Conservation (phyloP, 2,113 vertebrate species). For the Ramphastos sulfuratus region DNA sequence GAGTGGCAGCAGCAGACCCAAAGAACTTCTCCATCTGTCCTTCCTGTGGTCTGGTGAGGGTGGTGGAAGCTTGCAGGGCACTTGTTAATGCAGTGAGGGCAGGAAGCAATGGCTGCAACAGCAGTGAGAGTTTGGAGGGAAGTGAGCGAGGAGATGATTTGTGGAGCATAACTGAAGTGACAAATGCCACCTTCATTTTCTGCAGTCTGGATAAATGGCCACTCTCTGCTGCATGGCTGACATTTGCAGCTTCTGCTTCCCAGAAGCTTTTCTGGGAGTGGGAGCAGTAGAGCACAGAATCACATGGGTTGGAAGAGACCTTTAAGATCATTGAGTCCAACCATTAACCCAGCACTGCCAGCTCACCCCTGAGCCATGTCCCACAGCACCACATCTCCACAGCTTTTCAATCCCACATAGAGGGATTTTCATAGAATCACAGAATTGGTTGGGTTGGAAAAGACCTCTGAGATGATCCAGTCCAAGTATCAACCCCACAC, state of each 20-base stretch:
- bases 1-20: not conserved
- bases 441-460: too few relatives aligned
- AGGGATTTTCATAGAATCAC: too few relatives aligned
- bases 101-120: not conserved
- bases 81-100: fast-evolving
- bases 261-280: not conserved
- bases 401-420: not conserved
- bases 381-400: not conserved
- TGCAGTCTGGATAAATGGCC: not conserved
- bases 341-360: not conserved
- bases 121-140: not conserved
- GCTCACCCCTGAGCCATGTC: not conserved
- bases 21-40: not conserved
- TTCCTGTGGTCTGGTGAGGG: fast-evolving
- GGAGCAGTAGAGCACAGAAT: not conserved
- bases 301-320: not conserved
- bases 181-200: not conserved
- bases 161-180: not conserved
- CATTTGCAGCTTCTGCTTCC: not conserved
- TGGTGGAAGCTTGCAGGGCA: fast-evolving
- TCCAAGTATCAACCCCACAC: too few relatives aligned
- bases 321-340: not conserved
- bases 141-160: not conserved
- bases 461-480: too few relatives aligned
- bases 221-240: not conserved